Evolutionary conservation across 2,113 vertebrate genomes (phyloP).

Genomic region (Vimba vimba): DNA sequence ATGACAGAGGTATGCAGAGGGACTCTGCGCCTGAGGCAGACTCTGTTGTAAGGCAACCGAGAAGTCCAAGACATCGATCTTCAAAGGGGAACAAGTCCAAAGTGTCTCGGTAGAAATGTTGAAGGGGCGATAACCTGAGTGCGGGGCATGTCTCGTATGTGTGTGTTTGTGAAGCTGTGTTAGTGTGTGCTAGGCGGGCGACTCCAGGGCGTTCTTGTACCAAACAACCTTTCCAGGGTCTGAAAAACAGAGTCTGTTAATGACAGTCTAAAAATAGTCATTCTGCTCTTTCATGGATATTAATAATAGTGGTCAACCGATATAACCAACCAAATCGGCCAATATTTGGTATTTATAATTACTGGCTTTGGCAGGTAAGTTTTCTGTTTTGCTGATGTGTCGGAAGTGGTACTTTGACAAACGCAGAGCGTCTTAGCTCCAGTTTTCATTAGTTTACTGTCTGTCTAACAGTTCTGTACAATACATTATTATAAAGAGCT

Average conservation of each 20-base stretch:
- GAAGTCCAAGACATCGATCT: slow-evolving; percentile 69
- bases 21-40: slow-evolving; percentile 72
- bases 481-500: too few relatives aligned
- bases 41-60: slow-evolving; percentile 78
- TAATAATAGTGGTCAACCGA: background rate
- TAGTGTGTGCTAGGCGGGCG: slow-evolving; percentile 68
- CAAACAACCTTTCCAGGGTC: slow-evolving; percentile 75
- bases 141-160: slow-evolving; percentile 51
- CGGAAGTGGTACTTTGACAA: background rate
- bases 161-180: slow-evolving; percentile 60
- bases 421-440: too few relatives aligned
- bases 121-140: slow-evolving; percentile 69
- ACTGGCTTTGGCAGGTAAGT: too few relatives aligned
- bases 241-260: slow-evolving; percentile 58
- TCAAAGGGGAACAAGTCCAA: slow-evolving; percentile 77
- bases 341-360: too few relatives aligned
- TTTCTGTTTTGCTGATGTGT: too few relatives aligned
- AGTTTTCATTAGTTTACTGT: too few relatives aligned
- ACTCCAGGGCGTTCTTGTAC: slow-evolving; percentile 73
- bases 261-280: background rate
- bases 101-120: slow-evolving; percentile 74
- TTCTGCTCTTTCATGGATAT: background rate
- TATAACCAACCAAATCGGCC: too few relatives aligned
- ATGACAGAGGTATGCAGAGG: slow-evolving; percentile 58
- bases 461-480: too few relatives aligned